These are phyloP conservation scores for Megaceryle torquata DNA, from an alignment of 2,113 vertebrate genomes.

Conservation along the genomic window DNA sequence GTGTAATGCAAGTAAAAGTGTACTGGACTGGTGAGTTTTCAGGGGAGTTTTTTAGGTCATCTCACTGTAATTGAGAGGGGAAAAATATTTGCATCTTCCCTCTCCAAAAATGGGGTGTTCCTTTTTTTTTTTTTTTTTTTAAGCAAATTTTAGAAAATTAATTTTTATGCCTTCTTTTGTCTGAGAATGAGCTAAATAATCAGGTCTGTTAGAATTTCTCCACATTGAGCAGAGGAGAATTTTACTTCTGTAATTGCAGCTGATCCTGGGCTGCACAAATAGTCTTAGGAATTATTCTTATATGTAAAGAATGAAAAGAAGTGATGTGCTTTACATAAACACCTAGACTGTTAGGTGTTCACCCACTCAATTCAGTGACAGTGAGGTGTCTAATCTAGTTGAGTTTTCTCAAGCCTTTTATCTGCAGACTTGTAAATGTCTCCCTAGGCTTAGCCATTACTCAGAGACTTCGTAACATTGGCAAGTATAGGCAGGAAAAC, in stretches of 20 bases:
- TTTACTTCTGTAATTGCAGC: not conserved
- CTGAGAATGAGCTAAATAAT: not conserved
- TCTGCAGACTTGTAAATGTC: not conserved
- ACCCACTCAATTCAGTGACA: not conserved
- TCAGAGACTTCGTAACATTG: not conserved
- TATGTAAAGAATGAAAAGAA: not conserved
- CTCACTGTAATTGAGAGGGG: not conserved
- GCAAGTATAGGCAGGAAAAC: not conserved
- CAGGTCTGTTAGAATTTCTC: not conserved
- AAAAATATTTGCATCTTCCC: not conserved
- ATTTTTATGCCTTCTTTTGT: not conserved
- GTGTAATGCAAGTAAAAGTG: not conserved
- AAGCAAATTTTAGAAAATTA: not conserved
- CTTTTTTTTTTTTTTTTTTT: not conserved
- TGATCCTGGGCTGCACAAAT: not conserved
- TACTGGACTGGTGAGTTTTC: not conserved
- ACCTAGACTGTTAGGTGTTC: not conserved
- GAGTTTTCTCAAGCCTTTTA: not conserved
- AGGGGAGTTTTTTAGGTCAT: not conserved
- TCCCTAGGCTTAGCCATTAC: not conserved
- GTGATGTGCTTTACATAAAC: not conserved
- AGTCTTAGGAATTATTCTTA: not conserved
- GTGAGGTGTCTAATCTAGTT: not conserved
- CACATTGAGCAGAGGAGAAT: not conserved
- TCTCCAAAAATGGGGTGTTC: not conserved